A percentile compares a stretch with the other conserved stretches of the same genome.
Conservation (phyloP, 1,140 invertebrate genomes). For the Archivesica marissinica region DNA sequence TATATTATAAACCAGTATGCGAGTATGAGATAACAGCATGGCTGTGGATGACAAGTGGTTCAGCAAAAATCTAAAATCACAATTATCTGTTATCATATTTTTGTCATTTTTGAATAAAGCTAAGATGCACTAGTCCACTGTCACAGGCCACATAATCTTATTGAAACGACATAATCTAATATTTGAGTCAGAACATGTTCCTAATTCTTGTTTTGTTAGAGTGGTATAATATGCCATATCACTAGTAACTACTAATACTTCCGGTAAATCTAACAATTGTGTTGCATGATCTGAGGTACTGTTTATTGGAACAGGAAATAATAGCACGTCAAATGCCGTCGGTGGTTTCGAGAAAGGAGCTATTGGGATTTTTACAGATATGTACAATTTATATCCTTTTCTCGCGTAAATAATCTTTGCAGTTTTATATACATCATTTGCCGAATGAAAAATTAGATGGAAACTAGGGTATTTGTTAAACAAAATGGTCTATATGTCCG, state of each 20-base stretch:
- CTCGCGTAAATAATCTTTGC: neutral
- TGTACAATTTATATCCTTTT: neutral
- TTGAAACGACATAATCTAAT: neutral
- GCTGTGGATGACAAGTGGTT: neutral
- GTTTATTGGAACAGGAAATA: constrained; percentile 1
- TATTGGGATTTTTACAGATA: constrained; percentile 2
- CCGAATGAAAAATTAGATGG: neutral
- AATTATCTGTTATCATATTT: neutral
- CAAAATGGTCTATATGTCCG: too few species aligned
- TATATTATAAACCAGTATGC: neutral
- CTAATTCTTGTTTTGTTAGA: neutral
- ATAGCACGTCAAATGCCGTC: neutral
- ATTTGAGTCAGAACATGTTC: neutral
- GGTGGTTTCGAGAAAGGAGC: neutral
- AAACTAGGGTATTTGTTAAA: too few species aligned
- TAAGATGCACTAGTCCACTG: neutral
- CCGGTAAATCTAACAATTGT: neutral
- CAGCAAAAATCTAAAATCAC: constrained; percentile 8
- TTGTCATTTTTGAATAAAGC: neutral
- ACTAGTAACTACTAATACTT: neutral
- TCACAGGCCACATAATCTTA: neutral
- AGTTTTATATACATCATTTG: neutral
- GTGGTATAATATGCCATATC: neutral
- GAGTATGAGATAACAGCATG: neutral
- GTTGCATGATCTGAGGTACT: constrained; percentile 5